These are phyloP conservation scores for Rotaria sp. DNA, from an alignment of 2,888 invertebrate genomes.

Conservation along the genomic window DNA sequence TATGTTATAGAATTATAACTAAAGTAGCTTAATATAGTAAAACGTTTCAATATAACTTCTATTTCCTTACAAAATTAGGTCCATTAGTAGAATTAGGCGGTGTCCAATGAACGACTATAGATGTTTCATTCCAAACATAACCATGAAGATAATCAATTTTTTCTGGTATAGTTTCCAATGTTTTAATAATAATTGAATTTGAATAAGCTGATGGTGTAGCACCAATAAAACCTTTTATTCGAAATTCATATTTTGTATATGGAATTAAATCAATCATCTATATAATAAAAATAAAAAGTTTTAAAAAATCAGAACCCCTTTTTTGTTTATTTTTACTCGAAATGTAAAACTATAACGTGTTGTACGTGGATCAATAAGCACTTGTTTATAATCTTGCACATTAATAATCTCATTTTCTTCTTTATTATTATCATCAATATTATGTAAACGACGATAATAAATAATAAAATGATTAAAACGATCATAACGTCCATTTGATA, in stretches of 20 bases:
- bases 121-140: background rate
- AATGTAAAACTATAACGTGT: slow-evolving; percentile 20
- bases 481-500: background rate
- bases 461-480: slow-evolving; percentile 28
- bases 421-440: background rate
- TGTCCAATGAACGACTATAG: background rate
- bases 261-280: slow-evolving; percentile 13
- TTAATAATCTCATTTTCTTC: background rate
- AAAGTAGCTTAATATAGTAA: too few species aligned
- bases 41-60: too few species aligned
- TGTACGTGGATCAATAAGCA: background rate
- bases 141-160: slow-evolving; percentile 9
- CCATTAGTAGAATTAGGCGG: background rate
- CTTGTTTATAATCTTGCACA: background rate
- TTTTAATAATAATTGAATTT: background rate
- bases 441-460: slow-evolving; percentile 1
- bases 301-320: too few species aligned
- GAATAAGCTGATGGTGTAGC: background rate
- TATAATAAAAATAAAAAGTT: background rate
- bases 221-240: background rate
- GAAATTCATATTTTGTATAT: slow-evolving; percentile 23
- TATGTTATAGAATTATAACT: too few species aligned
- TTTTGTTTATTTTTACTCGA: background rate
- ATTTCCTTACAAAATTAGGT: slow-evolving; percentile 12
- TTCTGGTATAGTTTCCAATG: background rate